Percentiles rank a stretch among this genome's conserved stretches.
Evolutionary conservation across 2,888 invertebrate genomes (phyloP).

Genomic region (Sarcophaga caerulescens): DNA sequence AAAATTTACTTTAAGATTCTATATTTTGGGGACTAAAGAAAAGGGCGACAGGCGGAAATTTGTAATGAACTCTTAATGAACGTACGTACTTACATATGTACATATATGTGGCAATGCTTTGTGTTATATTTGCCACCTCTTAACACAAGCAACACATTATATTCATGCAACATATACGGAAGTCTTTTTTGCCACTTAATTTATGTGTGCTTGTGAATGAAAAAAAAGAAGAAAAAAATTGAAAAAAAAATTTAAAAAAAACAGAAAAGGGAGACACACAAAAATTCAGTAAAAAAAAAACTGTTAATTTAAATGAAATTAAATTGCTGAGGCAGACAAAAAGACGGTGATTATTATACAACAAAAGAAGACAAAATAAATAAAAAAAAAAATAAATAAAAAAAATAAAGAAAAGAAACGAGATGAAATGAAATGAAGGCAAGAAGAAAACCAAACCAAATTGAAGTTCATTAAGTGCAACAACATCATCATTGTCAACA

Average conservation of each 20-base stretch:
- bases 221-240: no score
- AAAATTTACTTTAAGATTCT: no score
- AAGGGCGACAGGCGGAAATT: no score
- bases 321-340: background rate
- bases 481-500: constrained; percentile 20
- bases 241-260: background rate
- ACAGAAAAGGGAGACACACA: background rate
- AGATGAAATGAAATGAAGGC: constrained; percentile 19
- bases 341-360: background rate
- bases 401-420: constrained; percentile 20
- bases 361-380: constrained; percentile 20
- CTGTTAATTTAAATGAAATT: background rate
- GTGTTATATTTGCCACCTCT: background rate
- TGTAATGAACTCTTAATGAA: no score
- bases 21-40: no score
- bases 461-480: constrained; percentile 63
- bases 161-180: constrained; percentile 53
- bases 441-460: constrained; percentile 47
- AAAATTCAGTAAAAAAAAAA: constrained; percentile 13
- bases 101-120: background rate
- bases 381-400: no score
- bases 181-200: constrained; percentile 64
- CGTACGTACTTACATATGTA: no score
- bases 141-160: background rate
- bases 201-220: constrained; percentile 46